A percentile compares a stretch with the other conserved stretches of the same genome.
Evolutionary conservation across 2,113 vertebrate genomes (phyloP).

Genomic region (Pachypanchax playfairii): DNA sequence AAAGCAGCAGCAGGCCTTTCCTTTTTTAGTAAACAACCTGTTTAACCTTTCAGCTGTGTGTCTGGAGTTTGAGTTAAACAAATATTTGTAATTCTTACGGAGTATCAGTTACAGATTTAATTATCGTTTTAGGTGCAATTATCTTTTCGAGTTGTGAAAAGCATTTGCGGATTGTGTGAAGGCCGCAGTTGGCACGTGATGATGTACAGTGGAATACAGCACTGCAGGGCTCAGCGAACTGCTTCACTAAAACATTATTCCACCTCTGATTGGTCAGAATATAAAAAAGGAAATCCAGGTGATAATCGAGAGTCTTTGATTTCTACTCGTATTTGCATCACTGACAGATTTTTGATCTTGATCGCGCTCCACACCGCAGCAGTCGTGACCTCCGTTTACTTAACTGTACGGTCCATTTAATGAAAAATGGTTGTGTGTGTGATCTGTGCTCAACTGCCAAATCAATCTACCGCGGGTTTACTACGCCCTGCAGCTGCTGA

Average conservation of each 20-base stretch:
- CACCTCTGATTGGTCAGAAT: no score
- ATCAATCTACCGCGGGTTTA: slow-evolving; percentile 34
- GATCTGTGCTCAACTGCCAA: slow-evolving; percentile 22
- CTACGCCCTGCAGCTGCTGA: slow-evolving; percentile 38
- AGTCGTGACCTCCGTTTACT: slow-evolving; percentile 1
- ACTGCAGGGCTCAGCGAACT: no score
- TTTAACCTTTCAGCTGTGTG: slow-evolving; percentile 19
- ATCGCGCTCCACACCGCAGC: slow-evolving; percentile 9
- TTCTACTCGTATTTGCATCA: no score
- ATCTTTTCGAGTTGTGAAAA: not conserved
- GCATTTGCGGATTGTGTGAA: not conserved
- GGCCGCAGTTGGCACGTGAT: not conserved
- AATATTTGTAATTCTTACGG: not conserved
- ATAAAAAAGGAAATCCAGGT: no score
- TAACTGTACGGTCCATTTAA: slow-evolving; percentile 20
- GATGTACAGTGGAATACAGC: no score
- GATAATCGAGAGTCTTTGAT: no score
- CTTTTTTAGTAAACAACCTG: slow-evolving; percentile 47
- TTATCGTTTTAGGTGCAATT: not conserved
- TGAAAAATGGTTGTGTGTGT: slow-evolving; percentile 10
- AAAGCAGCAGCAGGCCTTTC: slow-evolving; percentile 51
- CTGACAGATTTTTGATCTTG: slow-evolving; percentile 9
- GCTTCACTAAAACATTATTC: no score
- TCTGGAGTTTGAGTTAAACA: not conserved
- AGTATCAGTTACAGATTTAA: not conserved